Evolutionary conservation across 64 coral and sea anemone genomes (phyloP).

Genomic region (Montipora sp.): DNA sequence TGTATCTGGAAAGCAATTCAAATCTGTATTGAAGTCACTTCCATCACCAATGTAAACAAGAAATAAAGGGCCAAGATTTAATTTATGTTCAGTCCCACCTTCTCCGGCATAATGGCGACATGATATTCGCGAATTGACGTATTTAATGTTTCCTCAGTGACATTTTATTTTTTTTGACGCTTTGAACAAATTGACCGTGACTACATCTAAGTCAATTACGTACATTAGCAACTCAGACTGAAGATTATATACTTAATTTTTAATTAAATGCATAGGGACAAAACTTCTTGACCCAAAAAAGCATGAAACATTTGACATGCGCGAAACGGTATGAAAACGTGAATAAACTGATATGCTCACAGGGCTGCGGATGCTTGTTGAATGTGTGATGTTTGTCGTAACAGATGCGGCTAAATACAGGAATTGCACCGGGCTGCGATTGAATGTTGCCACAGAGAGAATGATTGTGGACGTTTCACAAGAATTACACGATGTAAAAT

Average conservation of each 20-base stretch:
- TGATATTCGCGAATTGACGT: neutral
- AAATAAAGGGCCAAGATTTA: neutral
- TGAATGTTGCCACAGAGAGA: too few relatives aligned
- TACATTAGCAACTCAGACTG: neutral
- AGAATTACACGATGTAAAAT: too few relatives aligned
- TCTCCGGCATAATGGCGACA: constrained; percentile 18
- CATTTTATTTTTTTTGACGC: neutral
- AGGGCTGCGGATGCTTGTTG: too few relatives aligned
- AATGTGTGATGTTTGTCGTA: too few relatives aligned
- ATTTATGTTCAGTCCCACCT: constrained; percentile 3
- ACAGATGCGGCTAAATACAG: too few relatives aligned
- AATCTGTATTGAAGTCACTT: neutral
- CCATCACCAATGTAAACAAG: neutral
- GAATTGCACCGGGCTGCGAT: too few relatives aligned
- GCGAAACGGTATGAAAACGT: too few relatives aligned
- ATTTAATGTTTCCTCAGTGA: constrained; percentile 33
- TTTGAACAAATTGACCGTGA: constrained; percentile 41
- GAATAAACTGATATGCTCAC: too few relatives aligned
- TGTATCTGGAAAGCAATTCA: neutral
- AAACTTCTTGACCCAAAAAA: neutral
- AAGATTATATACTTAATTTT: neutral
- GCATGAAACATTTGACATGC: too few relatives aligned
- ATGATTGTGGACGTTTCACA: too few relatives aligned
- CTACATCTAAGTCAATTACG: constrained; percentile 28
- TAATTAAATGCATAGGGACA: neutral